These are phyloP conservation scores for Stenopsyche tienmushanensis DNA, from an alignment of 1,140 invertebrate species.

Conservation along the genomic window DNA sequence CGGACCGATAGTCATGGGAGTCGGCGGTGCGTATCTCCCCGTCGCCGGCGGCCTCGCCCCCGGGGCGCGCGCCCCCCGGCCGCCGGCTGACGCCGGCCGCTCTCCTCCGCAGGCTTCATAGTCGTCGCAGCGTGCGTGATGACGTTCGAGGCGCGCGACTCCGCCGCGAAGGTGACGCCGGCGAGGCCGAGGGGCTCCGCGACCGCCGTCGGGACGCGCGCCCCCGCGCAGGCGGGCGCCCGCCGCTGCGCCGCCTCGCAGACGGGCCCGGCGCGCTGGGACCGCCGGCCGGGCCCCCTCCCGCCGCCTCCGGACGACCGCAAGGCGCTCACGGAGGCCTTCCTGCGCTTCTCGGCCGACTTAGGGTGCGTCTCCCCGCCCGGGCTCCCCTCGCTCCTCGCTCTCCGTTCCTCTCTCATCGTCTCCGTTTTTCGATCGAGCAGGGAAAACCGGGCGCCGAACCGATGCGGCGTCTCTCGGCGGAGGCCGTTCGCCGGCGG, in stretches of 20 bases:
- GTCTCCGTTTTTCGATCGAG: no score
- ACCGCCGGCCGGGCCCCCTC: conserved; percentile 65
- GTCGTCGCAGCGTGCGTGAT: conserved; percentile 93
- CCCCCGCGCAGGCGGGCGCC: conserved; percentile 44
- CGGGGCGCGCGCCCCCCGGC: no score
- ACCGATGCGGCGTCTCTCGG: conserved; percentile 16
- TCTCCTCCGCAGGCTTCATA: conserved; percentile 88
- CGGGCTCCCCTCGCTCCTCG: conserved; percentile 36
- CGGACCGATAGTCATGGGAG: conserved; percentile 90
- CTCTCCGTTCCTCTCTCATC: not conserved
- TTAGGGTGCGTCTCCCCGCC: no score
- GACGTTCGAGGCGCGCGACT: conserved; percentile 89
- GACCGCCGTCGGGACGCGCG: conserved; percentile 52
- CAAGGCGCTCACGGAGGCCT: conserved; percentile 66
- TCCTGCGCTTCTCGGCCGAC: conserved; percentile 69
- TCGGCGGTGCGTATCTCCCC: conserved; percentile 79
- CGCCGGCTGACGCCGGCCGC: no score
- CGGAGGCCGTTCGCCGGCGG: conserved; percentile 21
- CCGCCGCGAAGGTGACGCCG: conserved; percentile 82
- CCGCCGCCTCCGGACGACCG: conserved; percentile 56
- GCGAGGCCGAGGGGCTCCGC: conserved; percentile 67
- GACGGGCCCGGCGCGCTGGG: conserved; percentile 55
- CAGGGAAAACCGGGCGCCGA: conserved; percentile 18
- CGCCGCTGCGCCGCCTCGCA: conserved; percentile 50
- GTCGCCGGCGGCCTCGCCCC: no score